phyloP scores from a whole-genome alignment of 2,797 vertebrate species.

The Oreonectes daqikongensis region DNA sequence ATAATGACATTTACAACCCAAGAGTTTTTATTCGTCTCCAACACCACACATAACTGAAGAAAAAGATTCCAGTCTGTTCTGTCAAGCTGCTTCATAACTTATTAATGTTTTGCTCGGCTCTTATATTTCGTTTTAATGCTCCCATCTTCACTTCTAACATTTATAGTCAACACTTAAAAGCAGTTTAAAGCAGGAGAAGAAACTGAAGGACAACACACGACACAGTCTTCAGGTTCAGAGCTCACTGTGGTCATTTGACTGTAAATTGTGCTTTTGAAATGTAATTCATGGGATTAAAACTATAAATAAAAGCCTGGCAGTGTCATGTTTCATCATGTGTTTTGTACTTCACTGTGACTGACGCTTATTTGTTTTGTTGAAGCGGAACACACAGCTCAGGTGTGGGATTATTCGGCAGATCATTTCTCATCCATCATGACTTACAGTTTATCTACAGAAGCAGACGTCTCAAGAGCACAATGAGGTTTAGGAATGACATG shows the following conservation, averaged over 20 bases:
- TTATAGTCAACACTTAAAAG: neutral
- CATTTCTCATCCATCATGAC: neutral
- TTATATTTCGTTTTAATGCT: constrained; percentile 28
- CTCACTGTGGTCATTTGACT: neutral
- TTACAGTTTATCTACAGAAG: neutral
- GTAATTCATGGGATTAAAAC: neutral
- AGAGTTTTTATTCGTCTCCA: neutral
- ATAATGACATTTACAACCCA: constrained; percentile 6
- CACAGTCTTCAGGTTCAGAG: neutral
- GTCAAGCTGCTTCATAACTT: neutral
- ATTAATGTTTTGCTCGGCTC: constrained; percentile 4
- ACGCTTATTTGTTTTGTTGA: constrained; percentile 45
- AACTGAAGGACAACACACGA: neutral
- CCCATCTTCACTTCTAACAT: neutral
- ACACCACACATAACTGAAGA: neutral
- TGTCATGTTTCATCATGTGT: constrained; percentile 52
- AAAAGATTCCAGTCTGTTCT: neutral
- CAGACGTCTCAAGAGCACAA: neutral
- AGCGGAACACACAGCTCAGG: constrained; percentile 5
- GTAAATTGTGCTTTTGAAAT: neutral
- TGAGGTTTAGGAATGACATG: too few relatives aligned
- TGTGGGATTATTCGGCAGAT: neutral
- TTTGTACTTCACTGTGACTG: constrained; percentile 33
- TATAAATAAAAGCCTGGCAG: constrained; percentile 23
- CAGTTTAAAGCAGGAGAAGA: neutral